Percentiles rank a stretch among this genome's conserved stretches.
These are phyloP conservation scores for Ophion ventricosus DNA, from an alignment of 2,888 invertebrate genomes.

Conservation along the genomic window DNA sequence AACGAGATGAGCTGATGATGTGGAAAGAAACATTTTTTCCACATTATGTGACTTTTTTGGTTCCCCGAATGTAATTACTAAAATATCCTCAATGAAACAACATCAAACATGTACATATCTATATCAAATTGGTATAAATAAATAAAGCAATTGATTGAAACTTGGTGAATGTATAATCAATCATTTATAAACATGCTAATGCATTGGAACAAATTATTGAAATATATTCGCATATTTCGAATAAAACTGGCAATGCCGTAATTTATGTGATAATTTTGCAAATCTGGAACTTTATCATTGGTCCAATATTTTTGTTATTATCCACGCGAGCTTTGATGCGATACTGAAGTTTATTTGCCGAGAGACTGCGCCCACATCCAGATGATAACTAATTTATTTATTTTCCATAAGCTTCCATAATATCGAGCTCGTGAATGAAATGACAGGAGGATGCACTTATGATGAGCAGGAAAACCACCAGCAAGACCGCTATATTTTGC, in stretches of 20 bases:
- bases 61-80: neutral
- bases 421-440: neutral
- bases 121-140: neutral
- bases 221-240: neutral
- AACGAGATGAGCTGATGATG: neutral
- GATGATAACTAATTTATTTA: neutral
- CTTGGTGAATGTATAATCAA: neutral
- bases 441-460: constrained; percentile 6
- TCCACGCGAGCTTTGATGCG: neutral
- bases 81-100: neutral
- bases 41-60: neutral
- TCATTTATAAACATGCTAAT: neutral
- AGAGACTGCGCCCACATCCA: neutral
- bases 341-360: neutral
- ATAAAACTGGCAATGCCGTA: neutral
- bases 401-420: neutral
- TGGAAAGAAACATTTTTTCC: neutral
- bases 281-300: neutral
- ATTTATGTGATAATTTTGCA: neutral
- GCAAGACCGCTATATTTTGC: constrained; percentile 39
- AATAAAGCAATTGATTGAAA: neutral
- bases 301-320: neutral
- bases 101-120: neutral
- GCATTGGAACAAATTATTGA: neutral
- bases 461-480: constrained; percentile 25